Percentiles rank a stretch among this genome's conserved stretches.
These are phyloP conservation scores for Sceloporus tristichus DNA, from an alignment of 2,113 vertebrate species.

Conservation along the genomic window DNA sequence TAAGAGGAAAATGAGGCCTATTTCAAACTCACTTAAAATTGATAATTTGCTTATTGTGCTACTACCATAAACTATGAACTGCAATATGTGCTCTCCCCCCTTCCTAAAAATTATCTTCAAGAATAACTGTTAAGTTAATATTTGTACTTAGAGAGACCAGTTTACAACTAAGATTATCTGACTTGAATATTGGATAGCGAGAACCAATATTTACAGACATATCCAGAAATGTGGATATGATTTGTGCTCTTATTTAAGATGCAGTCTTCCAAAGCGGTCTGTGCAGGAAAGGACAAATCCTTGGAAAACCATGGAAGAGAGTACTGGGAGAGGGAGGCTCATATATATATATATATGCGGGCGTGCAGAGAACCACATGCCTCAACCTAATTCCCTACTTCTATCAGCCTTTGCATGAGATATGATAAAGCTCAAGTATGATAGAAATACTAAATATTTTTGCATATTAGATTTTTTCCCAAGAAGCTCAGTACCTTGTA, in stretches of 20 bases:
- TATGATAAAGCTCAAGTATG: neutral
- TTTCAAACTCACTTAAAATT: neutral
- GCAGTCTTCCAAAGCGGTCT: neutral
- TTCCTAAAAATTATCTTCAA: neutral
- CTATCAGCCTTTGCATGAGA: neutral
- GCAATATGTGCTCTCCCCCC: neutral
- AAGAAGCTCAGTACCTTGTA: too few relatives aligned
- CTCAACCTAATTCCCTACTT: neutral
- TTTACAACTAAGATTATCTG: neutral
- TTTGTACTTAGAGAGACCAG: neutral
- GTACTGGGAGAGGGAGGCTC: neutral
- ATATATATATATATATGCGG: too few relatives aligned
- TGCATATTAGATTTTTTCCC: neutral
- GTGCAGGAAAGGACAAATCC: neutral
- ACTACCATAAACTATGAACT: neutral
- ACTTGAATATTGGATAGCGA: neutral
- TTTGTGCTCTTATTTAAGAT: neutral
- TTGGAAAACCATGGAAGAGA: neutral
- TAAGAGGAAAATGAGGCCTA: neutral
- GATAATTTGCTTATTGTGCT: neutral
- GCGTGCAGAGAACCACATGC: neutral
- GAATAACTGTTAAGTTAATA: neutral
- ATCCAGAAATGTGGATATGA: neutral
- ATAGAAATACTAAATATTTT: neutral
- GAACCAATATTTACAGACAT: neutral